Conservation (phyloP, 2,797 vertebrate genomes). For the Chaetodon trifasciatus region DNA sequence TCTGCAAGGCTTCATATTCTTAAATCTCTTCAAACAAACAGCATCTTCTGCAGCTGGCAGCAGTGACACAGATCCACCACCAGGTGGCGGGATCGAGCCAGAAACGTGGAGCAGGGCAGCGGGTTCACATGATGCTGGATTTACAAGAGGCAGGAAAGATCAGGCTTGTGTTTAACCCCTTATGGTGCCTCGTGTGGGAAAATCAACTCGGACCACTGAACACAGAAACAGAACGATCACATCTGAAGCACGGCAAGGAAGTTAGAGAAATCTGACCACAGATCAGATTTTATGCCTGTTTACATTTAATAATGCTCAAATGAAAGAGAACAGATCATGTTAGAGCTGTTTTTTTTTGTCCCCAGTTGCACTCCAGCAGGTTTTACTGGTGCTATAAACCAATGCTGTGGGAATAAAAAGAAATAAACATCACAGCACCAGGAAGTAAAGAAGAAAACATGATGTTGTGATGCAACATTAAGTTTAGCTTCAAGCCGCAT, state of each 20-base stretch:
- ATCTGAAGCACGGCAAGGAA: neutral
- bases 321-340: neutral
- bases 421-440: neutral
- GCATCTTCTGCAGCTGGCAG: neutral
- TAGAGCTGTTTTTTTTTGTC: neutral
- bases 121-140: slow-evolving; percentile 45
- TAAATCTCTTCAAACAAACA: neutral
- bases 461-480: neutral
- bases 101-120: slow-evolving; percentile 14
- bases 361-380: neutral
- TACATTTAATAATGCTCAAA: neutral
- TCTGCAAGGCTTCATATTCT: neutral
- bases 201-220: accelerated
- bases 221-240: neutral
- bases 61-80: slow-evolving; percentile 14
- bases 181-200: neutral
- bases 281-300: neutral
- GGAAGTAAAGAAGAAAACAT: neutral
- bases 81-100: slow-evolving; percentile 49
- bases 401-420: neutral
- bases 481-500: neutral
- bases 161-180: slow-evolving; percentile 56
- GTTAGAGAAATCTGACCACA: neutral
- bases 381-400: neutral
- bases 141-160: slow-evolving; percentile 15